These are phyloP conservation scores for Smithornis capensis DNA, from an alignment of 2,113 vertebrate species.

Conservation along the genomic window DNA sequence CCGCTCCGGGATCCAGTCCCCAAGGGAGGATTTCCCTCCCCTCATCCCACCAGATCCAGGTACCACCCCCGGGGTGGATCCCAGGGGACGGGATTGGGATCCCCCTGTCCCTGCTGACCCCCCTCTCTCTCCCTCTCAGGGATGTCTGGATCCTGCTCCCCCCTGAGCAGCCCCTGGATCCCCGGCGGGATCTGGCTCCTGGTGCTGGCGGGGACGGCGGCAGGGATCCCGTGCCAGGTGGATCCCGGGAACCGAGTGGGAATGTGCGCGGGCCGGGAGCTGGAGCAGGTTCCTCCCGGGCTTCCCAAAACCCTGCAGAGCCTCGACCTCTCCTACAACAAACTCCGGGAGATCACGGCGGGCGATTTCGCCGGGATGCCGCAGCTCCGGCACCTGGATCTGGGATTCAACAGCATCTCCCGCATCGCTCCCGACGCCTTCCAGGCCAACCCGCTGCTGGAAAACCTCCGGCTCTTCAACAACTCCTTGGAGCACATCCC, in stretches of 20 bases:
- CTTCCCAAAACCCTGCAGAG: slow-evolving; percentile 66
- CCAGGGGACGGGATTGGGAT: background rate
- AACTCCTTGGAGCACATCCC: slow-evolving; percentile 79
- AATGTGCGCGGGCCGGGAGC: slow-evolving; percentile 70
- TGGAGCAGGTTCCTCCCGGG: slow-evolving; percentile 63
- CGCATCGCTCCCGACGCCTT: slow-evolving; percentile 72
- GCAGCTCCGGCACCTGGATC: slow-evolving; percentile 57
- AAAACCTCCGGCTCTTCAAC: slow-evolving; percentile 80
- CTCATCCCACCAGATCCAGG: background rate
- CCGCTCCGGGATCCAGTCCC: background rate
- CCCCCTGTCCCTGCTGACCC: background rate
- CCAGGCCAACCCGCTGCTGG: slow-evolving; percentile 64
- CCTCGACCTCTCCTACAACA: slow-evolving; percentile 83
- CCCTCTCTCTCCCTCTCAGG: background rate
- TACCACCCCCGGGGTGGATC: background rate
- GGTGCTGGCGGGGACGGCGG: background rate
- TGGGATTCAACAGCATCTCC: slow-evolving; percentile 81
- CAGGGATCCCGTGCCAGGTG: background rate
- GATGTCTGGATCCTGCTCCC: background rate
- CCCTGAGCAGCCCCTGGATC: background rate
- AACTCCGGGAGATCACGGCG: slow-evolving; percentile 46
- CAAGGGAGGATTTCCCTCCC: background rate
- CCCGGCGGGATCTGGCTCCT: background rate
- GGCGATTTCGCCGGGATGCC: slow-evolving; percentile 62
- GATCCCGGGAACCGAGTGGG: background rate